These are phyloP conservation scores for Lycophotia porphyrea DNA, from an alignment of 2,888 invertebrate species.

Conservation along the genomic window DNA sequence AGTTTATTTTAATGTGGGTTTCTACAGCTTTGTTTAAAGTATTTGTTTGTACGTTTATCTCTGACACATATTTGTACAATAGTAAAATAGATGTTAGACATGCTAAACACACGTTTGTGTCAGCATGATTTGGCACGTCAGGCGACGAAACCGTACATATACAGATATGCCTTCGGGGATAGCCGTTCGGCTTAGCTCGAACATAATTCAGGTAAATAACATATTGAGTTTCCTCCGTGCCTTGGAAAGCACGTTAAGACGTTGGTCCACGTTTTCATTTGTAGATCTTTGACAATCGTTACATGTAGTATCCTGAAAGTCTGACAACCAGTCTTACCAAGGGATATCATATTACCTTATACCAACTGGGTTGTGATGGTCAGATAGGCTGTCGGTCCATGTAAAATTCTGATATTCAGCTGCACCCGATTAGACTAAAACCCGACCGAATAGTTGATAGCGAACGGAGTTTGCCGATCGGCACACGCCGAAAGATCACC, in stretches of 20 bases:
- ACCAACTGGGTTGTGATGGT: too few species aligned
- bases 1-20: not conserved
- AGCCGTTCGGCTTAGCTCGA: not conserved
- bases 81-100: not conserved
- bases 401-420: too few species aligned
- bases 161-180: not conserved
- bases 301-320: too few species aligned
- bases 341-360: too few species aligned
- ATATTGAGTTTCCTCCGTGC: too few species aligned
- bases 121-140: not conserved
- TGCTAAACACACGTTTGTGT: not conserved
- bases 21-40: not conserved
- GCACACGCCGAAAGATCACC: not conserved
- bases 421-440: too few species aligned
- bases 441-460: not conserved
- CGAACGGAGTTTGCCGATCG: not conserved
- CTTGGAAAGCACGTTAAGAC: too few species aligned
- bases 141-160: not conserved
- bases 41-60: not conserved
- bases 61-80: not conserved
- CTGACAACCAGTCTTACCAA: too few species aligned
- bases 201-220: not conserved
- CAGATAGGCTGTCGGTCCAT: too few species aligned
- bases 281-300: too few species aligned
- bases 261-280: too few species aligned